Percentiles rank a stretch among this genome's conserved stretches.
phyloP scores from a whole-genome alignment of 2,888 invertebrate species.

The Catocala fraxini region DNA sequence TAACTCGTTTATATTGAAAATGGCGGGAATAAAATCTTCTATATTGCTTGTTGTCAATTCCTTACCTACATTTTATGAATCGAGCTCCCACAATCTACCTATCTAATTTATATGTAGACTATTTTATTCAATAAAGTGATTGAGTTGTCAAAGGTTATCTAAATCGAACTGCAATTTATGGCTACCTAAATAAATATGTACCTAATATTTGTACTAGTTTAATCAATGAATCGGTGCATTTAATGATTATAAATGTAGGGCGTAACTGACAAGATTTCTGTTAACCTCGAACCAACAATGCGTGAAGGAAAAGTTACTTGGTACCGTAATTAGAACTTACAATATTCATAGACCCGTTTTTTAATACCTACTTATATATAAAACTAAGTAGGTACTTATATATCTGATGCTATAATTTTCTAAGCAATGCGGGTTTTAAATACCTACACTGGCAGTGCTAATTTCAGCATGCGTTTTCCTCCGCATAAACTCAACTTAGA shows the following conservation, averaged over 20 bases:
- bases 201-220: neutral
- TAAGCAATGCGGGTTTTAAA: no score
- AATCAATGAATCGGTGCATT: slow-evolving; percentile 1
- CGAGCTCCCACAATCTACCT: neutral
- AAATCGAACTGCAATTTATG: neutral
- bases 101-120: slow-evolving; percentile 16
- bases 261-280: slow-evolving; percentile 13
- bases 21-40: neutral
- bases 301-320: slow-evolving; percentile 33
- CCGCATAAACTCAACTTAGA: neutral
- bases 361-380: neutral
- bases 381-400: no score
- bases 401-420: no score
- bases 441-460: slow-evolving; percentile 1
- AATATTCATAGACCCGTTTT: neutral
- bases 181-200: neutral
- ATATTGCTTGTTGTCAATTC: neutral
- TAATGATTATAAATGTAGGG: slow-evolving; percentile 8
- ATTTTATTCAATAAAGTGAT: slow-evolving; percentile 36
- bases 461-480: neutral
- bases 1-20: neutral
- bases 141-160: slow-evolving; percentile 30
- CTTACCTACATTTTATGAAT: neutral
- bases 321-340: slow-evolving; percentile 33
- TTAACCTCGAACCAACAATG: slow-evolving; percentile 25